Base-by-base conservation (phyloP, 2,113 vertebrate genomes). In the Damaliscus lunatus region DNA sequence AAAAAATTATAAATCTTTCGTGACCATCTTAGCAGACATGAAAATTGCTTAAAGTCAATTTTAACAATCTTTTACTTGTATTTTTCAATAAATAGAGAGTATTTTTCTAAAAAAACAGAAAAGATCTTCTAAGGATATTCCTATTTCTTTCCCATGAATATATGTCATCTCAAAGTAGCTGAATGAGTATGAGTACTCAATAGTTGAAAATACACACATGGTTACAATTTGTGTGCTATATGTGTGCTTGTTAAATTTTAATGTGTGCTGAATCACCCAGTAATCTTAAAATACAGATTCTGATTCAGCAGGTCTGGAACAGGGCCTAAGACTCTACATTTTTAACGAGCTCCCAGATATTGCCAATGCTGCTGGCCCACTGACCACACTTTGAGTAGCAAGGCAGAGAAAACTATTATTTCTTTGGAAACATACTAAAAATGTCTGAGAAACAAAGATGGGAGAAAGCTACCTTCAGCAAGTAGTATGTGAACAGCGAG, bases 221-320 rank as follows among this genome's bases (percentile, higher is more conserved):
- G 40, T 78, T 87, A 95, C 60, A 93, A 91, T 59, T 40, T 40
- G 82, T 36, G 62, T 78, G 74, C 21, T 93, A 84, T n/a, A 46
- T 15, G 55, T 48, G 31, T 94, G 43, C 14, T 88, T 83, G 48
- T 64, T 92, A 96, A 93, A 95, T 21, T 96, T 94, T 86, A 96
- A 85, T 78, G 50, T 92, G 52, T 14, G 80, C 31, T 2, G 3
- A 94, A 67, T 64, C 80, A 60, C 25, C 59, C 48, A 78, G 43
- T 36, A 46, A 83, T 87, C 40, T 80, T 94, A 93, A 92, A 96
- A 94, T 64, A 91, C n/a, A 78, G 81, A 82, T 88, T 91, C 85
- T 62, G 40, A 85, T 60, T 85, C 46, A 82, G 31, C 5, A 52
- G 19, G 13, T 48, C 67, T 91, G 52, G 23, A 96, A 91, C 11